Evolutionary conservation across 1,140 invertebrate species (phyloP).

Genomic region (Ceratina calcarata): DNA sequence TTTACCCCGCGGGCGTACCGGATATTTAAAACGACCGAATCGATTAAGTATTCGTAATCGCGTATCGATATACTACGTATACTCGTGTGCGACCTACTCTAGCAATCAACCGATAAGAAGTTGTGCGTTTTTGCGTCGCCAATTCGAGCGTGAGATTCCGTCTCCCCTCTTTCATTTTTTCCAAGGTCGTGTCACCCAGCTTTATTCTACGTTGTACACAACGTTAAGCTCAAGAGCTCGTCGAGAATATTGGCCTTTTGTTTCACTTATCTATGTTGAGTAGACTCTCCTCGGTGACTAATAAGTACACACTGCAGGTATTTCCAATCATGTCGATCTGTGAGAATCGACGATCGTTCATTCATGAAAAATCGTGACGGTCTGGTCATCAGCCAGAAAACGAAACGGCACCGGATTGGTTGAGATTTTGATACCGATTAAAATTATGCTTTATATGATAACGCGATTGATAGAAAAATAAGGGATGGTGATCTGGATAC

Average conservation of each 20-base stretch:
- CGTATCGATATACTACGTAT: not conserved
- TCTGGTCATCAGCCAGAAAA: not conserved
- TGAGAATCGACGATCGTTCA: too few species aligned
- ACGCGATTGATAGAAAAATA: not conserved
- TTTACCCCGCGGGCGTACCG: not conserved
- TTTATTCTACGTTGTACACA: slow-evolving; percentile 5
- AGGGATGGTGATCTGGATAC: slow-evolving; percentile 56
- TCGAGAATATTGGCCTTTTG: too few species aligned
- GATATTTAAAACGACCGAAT: slow-evolving; percentile 18
- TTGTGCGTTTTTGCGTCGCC: slow-evolving; percentile 26
- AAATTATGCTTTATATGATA: too few species aligned
- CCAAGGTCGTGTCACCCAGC: slow-evolving; percentile 7
- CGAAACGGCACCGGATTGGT: not conserved
- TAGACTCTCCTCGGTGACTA: too few species aligned
- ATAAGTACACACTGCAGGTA: not conserved
- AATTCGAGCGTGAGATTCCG: slow-evolving; percentile 13
- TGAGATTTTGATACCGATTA: not conserved
- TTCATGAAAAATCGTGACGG: not conserved
- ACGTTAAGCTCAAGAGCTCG: not conserved
- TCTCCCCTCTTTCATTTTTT: not conserved
- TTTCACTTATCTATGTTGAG: too few species aligned
- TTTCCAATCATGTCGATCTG: not conserved
- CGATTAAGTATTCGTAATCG: slow-evolving; percentile 29
- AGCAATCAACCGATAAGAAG: slow-evolving; percentile 34
- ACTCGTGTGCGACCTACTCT: slow-evolving; percentile 26